phyloP scores from a whole-genome alignment of 2,113 vertebrate genomes.

The Muntiacus muntjak region DNA sequence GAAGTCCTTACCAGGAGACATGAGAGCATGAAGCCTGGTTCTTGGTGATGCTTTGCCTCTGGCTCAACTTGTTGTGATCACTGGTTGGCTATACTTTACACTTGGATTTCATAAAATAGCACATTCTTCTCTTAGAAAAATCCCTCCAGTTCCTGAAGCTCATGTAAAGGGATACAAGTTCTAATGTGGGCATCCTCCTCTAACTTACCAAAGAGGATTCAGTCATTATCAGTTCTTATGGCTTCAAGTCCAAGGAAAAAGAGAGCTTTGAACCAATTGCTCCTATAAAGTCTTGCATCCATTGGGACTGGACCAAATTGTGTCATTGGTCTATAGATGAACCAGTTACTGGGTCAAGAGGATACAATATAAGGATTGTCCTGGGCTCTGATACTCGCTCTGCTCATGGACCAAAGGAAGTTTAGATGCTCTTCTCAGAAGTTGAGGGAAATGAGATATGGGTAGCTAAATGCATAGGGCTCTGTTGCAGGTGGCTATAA shows the following conservation, averaged over 20 bases:
- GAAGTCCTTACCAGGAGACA: not conserved
- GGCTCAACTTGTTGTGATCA: not conserved
- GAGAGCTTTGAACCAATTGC: not conserved
- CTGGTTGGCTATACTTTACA: not conserved
- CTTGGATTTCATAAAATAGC: not conserved
- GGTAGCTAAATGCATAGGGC: not conserved
- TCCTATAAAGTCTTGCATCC: not conserved
- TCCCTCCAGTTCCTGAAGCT: not conserved
- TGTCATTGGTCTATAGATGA: not conserved
- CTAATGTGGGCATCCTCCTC: not conserved
- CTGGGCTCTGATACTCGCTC: not conserved
- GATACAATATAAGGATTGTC: accelerated
- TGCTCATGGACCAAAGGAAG: not conserved
- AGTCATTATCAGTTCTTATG: not conserved
- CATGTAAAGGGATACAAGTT: not conserved
- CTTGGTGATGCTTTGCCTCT: not conserved
- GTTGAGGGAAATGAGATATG: not conserved
- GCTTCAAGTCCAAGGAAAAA: not conserved
- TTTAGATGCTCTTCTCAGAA: not conserved
- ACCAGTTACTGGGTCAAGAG: not conserved
- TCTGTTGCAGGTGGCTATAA: not conserved
- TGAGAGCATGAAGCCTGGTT: accelerated
- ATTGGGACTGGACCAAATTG: not conserved
- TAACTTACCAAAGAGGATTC: not conserved
- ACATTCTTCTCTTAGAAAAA: not conserved